A percentile compares a stretch with the other conserved stretches of the same genome.
phyloP scores from a whole-genome alignment of 2,888 invertebrate species.

The Cantharis nigra region DNA sequence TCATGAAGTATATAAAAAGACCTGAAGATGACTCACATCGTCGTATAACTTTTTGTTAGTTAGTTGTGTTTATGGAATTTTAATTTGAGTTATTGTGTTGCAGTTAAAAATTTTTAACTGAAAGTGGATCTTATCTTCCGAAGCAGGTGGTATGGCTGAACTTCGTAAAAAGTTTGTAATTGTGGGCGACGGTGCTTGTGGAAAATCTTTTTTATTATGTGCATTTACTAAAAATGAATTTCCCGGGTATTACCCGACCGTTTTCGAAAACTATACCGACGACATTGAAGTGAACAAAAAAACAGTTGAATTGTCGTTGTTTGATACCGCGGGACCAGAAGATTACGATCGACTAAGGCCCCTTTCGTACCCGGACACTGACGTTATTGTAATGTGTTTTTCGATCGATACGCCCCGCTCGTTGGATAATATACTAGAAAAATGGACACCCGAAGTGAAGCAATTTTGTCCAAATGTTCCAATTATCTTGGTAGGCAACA shows the following conservation, averaged over 20 bases:
- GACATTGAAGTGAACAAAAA: constrained; percentile 98
- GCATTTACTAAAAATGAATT: constrained; percentile 99
- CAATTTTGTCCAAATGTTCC: constrained; percentile 99
- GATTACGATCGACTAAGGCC: constrained; percentile 96
- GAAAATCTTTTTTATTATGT: constrained; percentile 98
- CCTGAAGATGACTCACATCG: too few species aligned
- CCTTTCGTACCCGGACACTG: constrained; percentile 96
- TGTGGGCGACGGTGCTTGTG: constrained; percentile 99
- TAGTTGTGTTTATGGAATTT: constrained; percentile 13
- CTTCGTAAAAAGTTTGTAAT: constrained; percentile 97
- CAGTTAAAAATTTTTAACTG: too few species aligned
- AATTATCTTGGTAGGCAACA: constrained; percentile 98
- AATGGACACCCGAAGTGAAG: constrained; percentile 98
- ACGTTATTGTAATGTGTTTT: constrained; percentile 99
- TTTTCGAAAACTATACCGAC: constrained; percentile 99
- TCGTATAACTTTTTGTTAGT: too few species aligned
- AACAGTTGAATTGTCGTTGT: constrained; percentile 91
- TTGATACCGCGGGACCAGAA: constrained; percentile 98
- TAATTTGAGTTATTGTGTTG: too few species aligned
- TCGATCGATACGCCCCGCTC: constrained; percentile 99
- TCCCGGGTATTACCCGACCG: constrained; percentile 99
- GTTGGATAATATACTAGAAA: constrained; percentile 98
- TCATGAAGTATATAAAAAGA: too few species aligned
- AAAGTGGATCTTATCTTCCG: too few species aligned
- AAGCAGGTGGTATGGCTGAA: constrained; percentile 74